These are phyloP conservation scores for Phoxinus dragarum DNA, from an alignment of 2,797 vertebrate species.

Conservation along the genomic window DNA sequence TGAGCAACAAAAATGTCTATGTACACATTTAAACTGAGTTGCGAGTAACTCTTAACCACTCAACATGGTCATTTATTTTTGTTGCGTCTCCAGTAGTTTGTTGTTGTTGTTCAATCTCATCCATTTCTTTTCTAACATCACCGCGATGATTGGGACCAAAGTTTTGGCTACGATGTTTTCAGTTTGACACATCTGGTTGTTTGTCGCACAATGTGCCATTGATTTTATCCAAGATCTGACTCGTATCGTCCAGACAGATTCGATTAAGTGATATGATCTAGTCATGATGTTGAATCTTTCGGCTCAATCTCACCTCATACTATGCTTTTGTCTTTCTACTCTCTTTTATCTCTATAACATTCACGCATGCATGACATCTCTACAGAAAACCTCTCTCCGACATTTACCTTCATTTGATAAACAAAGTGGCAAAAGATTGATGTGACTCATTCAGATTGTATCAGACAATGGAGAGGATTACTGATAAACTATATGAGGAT, in stretches of 20 bases:
- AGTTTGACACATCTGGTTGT: background rate
- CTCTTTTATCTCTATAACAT: background rate
- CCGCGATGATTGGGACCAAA: background rate
- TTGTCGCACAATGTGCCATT: background rate
- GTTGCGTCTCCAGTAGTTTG: background rate
- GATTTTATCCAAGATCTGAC: background rate
- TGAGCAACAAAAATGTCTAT: background rate
- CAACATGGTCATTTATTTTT: background rate
- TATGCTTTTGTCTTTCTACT: constrained; percentile 16
- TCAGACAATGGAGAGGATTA: background rate
- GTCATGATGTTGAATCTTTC: constrained; percentile 9
- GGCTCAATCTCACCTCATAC: background rate
- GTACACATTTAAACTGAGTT: background rate
- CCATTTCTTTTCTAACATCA: background rate
- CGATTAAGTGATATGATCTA: background rate
- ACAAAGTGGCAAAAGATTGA: constrained; percentile 37
- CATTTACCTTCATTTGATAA: constrained; percentile 23
- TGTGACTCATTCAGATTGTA: constrained; percentile 7
- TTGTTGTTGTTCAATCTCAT: background rate
- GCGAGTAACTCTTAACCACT: background rate
- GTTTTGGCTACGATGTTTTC: background rate
- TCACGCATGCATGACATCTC: background rate
- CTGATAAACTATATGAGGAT: background rate
- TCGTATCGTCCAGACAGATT: background rate
- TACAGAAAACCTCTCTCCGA: constrained; percentile 8